Base-by-base conservation (phyloP, 1,140 invertebrate genomes). In the Drosophila arizonae region DNA sequence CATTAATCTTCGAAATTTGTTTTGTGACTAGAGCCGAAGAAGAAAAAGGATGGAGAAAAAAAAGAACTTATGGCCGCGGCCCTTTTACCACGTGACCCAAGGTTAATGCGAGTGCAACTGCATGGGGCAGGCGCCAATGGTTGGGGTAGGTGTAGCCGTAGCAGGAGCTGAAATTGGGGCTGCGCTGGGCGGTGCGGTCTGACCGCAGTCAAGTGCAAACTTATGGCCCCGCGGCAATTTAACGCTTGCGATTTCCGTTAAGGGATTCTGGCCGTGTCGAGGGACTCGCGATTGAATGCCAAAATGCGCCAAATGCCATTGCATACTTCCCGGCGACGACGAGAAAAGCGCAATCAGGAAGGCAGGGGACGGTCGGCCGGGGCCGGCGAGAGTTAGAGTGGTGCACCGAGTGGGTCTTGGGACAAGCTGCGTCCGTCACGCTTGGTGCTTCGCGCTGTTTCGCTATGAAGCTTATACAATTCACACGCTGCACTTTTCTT, bases 1-100 rank as follows among this genome's bases (percentile, higher is more conserved):
- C 81, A 85, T 86, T 85, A 85, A 86, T 87, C 81, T 85, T 81
- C 70, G 55, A 87, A 85, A 81, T 86, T 85, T 87, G 81, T 87
- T 85, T 86, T 81, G 43, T 68, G 62, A 56, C 79, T 43, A 62
- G 45, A 61, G 43, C 36, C 56, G 58, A 63, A 67, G 26, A 13
- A 39, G 50, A 36, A 51, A 33, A 33, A 33, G 6, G 8, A 9
- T 39, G 36, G 43, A 48, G 64, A 79, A 61, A 41, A 43, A 55
- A 41, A 52, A 57, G 55, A 72, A 58, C 85, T 75, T 85, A 76
- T 76, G 75, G 36, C 51, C 71, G 78, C 80, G 71, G 66, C 57
- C 68, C 33, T 43, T 45, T 51, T 55, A 8, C 21, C 45, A 21
- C 30, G n/a, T 41, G 71, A 69, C 65, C 43, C 65, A 69, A 73